Evolutionary conservation across 2,888 invertebrate genomes (phyloP).

Genomic region (Junonia oenone): DNA sequence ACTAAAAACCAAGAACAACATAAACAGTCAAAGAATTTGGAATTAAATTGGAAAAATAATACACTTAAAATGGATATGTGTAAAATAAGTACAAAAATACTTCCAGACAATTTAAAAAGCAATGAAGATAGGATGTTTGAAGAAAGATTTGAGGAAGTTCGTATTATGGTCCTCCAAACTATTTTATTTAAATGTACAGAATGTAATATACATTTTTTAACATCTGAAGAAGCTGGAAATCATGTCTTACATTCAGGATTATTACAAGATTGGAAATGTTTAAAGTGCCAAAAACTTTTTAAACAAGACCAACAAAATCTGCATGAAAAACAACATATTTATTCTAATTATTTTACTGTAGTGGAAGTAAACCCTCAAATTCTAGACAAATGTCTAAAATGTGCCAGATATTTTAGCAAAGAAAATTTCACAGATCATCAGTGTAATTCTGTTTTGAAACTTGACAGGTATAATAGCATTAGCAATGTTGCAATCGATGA

Average conservation of each 20-base stretch:
- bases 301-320: slow-evolving; percentile 45
- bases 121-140: not conserved
- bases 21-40: too few relatives aligned
- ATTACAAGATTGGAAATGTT: slow-evolving; percentile 53
- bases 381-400: slow-evolving; percentile 52
- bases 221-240: slow-evolving; percentile 40
- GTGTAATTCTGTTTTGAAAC: not conserved
- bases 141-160: not conserved
- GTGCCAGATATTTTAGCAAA: slow-evolving; percentile 38
- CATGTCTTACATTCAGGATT: slow-evolving; percentile 48
- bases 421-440: not conserved
- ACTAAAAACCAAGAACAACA: not conserved
- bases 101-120: slow-evolving; percentile 1
- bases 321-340: slow-evolving; percentile 51
- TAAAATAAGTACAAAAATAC: too few relatives aligned
- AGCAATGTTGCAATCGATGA: not conserved
- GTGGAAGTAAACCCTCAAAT: slow-evolving; percentile 38
- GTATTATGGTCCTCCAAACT: slow-evolving; percentile 33
- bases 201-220: slow-evolving; percentile 55
- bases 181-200: slow-evolving; percentile 51
- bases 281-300: slow-evolving; percentile 44
- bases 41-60: too few relatives aligned
- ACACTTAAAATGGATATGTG: too few relatives aligned
- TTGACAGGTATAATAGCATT: not conserved
- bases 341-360: slow-evolving; percentile 39